Conservation (phyloP, 35 echinoderm and acorn worm species). For the Ophiothrix spiculata region DNA sequence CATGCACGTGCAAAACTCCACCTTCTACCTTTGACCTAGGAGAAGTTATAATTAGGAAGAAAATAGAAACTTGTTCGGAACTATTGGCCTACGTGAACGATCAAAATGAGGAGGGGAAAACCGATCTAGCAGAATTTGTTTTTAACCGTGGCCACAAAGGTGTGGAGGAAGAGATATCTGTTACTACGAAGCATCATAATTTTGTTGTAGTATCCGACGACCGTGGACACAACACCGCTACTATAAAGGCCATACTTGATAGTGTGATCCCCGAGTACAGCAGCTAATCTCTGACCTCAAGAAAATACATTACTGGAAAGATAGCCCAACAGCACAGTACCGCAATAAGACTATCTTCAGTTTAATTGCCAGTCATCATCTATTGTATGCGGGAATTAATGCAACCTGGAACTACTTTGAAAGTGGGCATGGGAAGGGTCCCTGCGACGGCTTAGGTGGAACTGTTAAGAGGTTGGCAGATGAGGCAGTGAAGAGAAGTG, state of each 20-base stretch:
- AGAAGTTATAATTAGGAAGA: neutral
- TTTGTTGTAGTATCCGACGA: neutral
- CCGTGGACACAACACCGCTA: neutral
- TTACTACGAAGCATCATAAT: neutral
- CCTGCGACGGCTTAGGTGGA: conserved; percentile 48
- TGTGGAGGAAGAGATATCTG: no score
- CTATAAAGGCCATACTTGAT: neutral
- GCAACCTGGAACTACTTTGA: conserved; percentile 62
- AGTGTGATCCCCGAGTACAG: neutral
- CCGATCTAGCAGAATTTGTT: neutral
- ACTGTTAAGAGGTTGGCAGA: neutral
- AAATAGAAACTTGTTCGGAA: neutral
- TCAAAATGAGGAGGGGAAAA: neutral
- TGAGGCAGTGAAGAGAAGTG: neutral
- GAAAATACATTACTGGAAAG: conserved; percentile 56
- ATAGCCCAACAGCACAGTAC: conserved; percentile 52
- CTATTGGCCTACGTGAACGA: neutral
- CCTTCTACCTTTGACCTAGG: neutral
- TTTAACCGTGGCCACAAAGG: neutral
- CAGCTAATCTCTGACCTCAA: neutral
- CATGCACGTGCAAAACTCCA: neutral
- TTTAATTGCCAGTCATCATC: conserved; percentile 11
- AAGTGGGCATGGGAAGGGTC: conserved; percentile 46
- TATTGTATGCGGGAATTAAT: neutral
- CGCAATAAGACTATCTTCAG: conserved; percentile 39